Percentiles rank a stretch among this genome's conserved stretches.
Evolutionary conservation across 2,113 vertebrate genomes (phyloP).

Genomic region (Calonectris borealis): DNA sequence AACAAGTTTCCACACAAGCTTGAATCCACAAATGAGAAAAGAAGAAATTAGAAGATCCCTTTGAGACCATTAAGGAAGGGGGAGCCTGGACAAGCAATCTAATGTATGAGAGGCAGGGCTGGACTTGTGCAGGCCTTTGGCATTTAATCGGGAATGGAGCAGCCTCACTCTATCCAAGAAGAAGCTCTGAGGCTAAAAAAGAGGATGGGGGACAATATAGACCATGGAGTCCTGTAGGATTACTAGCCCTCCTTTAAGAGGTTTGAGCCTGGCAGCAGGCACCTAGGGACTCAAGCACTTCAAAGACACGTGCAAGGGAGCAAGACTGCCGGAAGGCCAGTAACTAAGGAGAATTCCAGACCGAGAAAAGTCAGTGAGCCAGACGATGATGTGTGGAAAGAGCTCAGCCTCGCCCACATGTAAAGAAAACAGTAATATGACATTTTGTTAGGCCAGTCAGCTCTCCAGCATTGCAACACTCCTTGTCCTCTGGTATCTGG

Average conservation of each 20-base stretch:
- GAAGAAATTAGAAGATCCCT: not conserved
- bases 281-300: not conserved
- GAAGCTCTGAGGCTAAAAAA: not conserved
- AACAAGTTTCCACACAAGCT: not conserved
- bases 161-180: not conserved
- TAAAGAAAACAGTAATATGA: not conserved
- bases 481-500: not conserved
- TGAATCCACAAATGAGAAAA: not conserved
- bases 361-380: not conserved
- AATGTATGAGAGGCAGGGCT: not conserved
- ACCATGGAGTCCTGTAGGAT: not conserved
- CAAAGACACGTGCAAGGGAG: not conserved
- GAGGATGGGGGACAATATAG: not conserved
- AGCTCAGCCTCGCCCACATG: not conserved
- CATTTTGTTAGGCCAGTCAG: not conserved
- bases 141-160: not conserved
- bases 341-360: slow-evolving; percentile 5
- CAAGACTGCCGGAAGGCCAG: not conserved
- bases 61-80: not conserved
- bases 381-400: not conserved
- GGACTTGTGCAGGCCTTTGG: not conserved
- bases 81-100: not conserved
- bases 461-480: not conserved
- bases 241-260: not conserved
- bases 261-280: not conserved